phyloP scores from a whole-genome alignment of 2,888 invertebrate species.

The Cetonia aurata region DNA sequence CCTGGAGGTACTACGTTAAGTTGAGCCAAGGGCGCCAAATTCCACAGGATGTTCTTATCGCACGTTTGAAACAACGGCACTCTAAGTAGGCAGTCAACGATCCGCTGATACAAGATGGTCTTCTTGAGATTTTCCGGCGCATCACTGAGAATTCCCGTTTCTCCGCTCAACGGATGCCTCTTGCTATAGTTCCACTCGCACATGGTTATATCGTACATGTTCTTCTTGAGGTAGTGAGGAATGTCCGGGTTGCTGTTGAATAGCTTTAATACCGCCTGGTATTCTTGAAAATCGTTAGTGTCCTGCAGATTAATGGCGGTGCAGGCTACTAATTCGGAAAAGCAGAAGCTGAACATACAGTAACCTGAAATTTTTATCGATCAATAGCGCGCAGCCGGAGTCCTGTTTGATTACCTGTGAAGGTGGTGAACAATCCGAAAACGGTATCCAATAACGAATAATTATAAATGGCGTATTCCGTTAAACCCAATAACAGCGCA shows the following conservation, averaged over 20 bases:
- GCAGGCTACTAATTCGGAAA: slow-evolving; percentile 41
- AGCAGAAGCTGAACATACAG: slow-evolving; percentile 41
- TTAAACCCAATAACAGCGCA: slow-evolving; percentile 31
- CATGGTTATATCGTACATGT: slow-evolving; percentile 29
- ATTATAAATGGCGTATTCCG: slow-evolving; percentile 14
- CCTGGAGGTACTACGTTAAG: slow-evolving; percentile 38
- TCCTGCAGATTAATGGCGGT: slow-evolving; percentile 39
- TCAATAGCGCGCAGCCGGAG: not conserved
- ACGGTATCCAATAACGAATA: slow-evolving; percentile 25
- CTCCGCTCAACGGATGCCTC: slow-evolving; percentile 28
- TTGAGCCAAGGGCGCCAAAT: slow-evolving; percentile 9
- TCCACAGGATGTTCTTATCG: slow-evolving; percentile 38
- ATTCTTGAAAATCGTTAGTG: slow-evolving; percentile 30
- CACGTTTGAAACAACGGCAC: slow-evolving; percentile 35
- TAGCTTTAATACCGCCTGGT: slow-evolving; percentile 22
- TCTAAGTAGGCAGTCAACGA: slow-evolving; percentile 36
- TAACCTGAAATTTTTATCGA: slow-evolving; percentile 16
- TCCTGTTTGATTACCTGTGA: too few species aligned
- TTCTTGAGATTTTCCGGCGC: slow-evolving; percentile 42
- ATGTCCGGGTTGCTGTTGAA: slow-evolving; percentile 18
- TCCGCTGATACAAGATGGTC: slow-evolving; percentile 31
- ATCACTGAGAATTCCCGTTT: slow-evolving; percentile 25
- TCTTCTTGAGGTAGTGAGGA: slow-evolving; percentile 19
- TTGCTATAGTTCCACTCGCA: slow-evolving; percentile 42
- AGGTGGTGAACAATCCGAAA: slow-evolving; percentile 21